phyloP scores from a whole-genome alignment of 2,113 vertebrate genomes.

The Indri indri region DNA sequence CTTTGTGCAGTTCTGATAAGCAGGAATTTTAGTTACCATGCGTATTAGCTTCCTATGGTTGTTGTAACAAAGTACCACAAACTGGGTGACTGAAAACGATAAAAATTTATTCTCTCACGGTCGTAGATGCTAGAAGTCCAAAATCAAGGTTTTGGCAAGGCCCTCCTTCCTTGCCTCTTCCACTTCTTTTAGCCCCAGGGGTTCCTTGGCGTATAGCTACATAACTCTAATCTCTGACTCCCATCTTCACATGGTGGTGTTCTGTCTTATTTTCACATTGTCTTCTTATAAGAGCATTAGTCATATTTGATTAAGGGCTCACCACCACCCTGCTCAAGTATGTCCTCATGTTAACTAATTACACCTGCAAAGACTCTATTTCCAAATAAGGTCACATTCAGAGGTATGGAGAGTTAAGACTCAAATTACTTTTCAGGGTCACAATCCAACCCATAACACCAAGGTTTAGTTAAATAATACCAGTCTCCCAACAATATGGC shows the following conservation, averaged over 20 bases:
- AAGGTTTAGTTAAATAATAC: neutral
- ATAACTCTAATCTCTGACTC: neutral
- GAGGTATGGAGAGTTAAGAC: neutral
- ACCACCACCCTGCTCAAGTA: neutral
- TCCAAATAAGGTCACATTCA: neutral
- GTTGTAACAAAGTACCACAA: neutral
- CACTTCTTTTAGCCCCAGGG: neutral
- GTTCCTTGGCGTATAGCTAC: neutral
- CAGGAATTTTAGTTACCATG: neutral
- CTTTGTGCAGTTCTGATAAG: neutral
- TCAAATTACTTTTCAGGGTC: neutral
- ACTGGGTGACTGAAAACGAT: neutral
- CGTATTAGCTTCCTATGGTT: neutral
- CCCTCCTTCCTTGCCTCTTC: neutral
- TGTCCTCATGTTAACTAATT: neutral
- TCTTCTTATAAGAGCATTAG: neutral
- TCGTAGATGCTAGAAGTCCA: neutral
- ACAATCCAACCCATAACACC: neutral
- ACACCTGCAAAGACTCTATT: neutral
- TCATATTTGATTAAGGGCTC: neutral
- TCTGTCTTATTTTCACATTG: neutral
- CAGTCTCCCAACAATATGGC: neutral
- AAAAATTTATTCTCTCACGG: neutral
- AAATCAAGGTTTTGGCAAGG: neutral
- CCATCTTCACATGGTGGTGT: neutral